Percentiles rank a stretch among this genome's conserved stretches.
These are phyloP conservation scores for Catotricha subobsoleta DNA, from an alignment of 2,888 invertebrate species.

Conservation along the genomic window DNA sequence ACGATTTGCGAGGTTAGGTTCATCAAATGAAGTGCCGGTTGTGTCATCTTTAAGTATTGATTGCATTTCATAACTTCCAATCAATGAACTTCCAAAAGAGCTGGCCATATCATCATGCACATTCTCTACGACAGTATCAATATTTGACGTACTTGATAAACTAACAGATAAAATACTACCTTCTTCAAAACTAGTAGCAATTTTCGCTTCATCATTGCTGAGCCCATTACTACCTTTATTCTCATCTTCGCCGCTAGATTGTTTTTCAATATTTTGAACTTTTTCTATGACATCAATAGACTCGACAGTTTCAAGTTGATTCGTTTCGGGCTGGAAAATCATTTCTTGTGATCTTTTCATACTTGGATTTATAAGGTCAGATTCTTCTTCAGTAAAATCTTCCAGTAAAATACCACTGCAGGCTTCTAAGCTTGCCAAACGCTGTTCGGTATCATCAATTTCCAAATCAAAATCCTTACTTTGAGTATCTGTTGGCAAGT, in stretches of 20 bases:
- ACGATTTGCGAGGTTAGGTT: conserved; percentile 10
- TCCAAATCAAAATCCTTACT: conserved; percentile 12
- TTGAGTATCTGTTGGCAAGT: conserved; percentile 8
- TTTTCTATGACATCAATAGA: conserved; percentile 27
- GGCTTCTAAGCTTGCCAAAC: conserved; percentile 26
- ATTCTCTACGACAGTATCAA: conserved; percentile 29
- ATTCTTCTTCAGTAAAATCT: conserved; percentile 33
- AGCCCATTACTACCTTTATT: conserved; percentile 28
- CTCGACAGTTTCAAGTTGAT: conserved; percentile 21
- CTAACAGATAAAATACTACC: conserved; percentile 39
- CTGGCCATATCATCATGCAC: conserved; percentile 22
- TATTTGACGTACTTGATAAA: conserved; percentile 38
- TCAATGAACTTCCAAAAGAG: conserved; percentile 25
- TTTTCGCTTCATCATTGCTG: conserved; percentile 33
- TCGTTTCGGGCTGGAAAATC: conserved; percentile 49
- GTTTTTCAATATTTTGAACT: conserved; percentile 29
- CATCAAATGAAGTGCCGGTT: conserved; percentile 11
- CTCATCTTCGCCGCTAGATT: conserved; percentile 17
- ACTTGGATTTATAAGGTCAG: conserved; percentile 38
- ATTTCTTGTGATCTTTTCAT: conserved; percentile 86
- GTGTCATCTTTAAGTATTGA: conserved; percentile 12
- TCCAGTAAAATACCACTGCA: conserved; percentile 38
- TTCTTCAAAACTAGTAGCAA: conserved; percentile 39
- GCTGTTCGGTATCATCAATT: conserved; percentile 16
- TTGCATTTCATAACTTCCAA: conserved; percentile 23